Conservation (phyloP, 2,113 vertebrate species). For the Semnornis frantzii region DNA sequence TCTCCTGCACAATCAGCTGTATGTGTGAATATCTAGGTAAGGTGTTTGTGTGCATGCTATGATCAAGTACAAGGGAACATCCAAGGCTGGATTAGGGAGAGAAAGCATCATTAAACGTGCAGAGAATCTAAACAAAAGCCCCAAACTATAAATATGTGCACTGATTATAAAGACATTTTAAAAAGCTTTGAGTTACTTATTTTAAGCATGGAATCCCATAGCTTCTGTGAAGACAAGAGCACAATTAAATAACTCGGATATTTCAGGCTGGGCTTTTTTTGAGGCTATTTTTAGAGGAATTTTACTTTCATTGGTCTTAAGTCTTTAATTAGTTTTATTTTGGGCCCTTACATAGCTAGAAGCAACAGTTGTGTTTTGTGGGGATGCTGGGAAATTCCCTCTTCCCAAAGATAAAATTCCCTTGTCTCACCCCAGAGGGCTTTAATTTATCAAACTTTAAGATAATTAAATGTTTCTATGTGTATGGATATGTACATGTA, state of each 20-base stretch:
- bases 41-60: not conserved
- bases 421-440: conserved; percentile 51
- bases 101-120: not conserved
- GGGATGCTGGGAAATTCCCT: conserved; percentile 42
- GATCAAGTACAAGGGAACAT: not conserved
- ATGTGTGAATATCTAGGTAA: not conserved
- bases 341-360: conserved; percentile 21
- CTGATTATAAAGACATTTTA: not conserved
- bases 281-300: not conserved
- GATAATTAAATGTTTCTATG: conserved; percentile 43
- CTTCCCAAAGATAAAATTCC: conserved; percentile 41
- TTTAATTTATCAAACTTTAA: conserved; percentile 38
- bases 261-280: not conserved
- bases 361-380: conserved; percentile 26
- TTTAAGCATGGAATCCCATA: not conserved
- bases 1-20: not conserved
- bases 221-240: not conserved
- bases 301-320: not conserved
- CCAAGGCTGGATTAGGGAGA: not conserved
- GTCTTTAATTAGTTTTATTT: conserved; percentile 39
- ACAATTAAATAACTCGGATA: not conserved
- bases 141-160: not conserved
- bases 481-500: not conserved
- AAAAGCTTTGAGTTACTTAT: not conserved
- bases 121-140: not conserved